Evolutionary conservation across 2,113 vertebrate species (phyloP).

Genomic region (Chrysochloris asiatica): DNA sequence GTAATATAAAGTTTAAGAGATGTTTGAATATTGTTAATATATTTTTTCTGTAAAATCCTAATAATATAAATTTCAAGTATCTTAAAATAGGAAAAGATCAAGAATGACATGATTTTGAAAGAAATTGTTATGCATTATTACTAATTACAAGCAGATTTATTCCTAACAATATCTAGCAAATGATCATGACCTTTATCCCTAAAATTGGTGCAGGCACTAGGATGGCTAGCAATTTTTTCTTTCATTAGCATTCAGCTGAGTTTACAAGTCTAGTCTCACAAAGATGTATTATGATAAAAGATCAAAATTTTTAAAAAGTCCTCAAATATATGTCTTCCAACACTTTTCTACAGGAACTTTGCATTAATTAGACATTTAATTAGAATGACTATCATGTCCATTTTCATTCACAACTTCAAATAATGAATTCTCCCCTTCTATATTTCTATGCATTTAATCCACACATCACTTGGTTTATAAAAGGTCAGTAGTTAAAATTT

Average conservation of each 20-base stretch:
- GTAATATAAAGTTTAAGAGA: constrained; percentile 51
- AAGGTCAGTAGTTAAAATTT: neutral
- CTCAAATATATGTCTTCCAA: neutral
- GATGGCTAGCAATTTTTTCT: constrained; percentile 50
- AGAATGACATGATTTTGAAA: constrained; percentile 67
- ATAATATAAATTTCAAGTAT: constrained; percentile 70
- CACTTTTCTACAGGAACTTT: neutral
- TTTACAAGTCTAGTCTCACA: constrained; percentile 20
- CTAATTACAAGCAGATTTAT: constrained; percentile 76
- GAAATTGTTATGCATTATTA: constrained; percentile 66
- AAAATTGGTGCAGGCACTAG: neutral
- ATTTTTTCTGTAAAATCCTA: constrained; percentile 59
- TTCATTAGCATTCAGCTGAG: constrained; percentile 26
- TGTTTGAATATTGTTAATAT: constrained; percentile 51
- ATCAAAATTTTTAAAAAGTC: neutral
- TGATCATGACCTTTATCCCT: constrained; percentile 61
- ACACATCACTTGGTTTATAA: neutral
- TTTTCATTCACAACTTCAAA: neutral
- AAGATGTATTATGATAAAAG: constrained; percentile 12
- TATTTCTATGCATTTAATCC: neutral
- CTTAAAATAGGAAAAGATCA: constrained; percentile 66
- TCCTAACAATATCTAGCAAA: constrained; percentile 68
- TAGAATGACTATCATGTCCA: neutral
- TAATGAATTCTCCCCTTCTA: neutral
- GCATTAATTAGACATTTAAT: neutral